Base-by-base conservation (phyloP, 2,888 invertebrate genomes). In the Biston betularia region DNA sequence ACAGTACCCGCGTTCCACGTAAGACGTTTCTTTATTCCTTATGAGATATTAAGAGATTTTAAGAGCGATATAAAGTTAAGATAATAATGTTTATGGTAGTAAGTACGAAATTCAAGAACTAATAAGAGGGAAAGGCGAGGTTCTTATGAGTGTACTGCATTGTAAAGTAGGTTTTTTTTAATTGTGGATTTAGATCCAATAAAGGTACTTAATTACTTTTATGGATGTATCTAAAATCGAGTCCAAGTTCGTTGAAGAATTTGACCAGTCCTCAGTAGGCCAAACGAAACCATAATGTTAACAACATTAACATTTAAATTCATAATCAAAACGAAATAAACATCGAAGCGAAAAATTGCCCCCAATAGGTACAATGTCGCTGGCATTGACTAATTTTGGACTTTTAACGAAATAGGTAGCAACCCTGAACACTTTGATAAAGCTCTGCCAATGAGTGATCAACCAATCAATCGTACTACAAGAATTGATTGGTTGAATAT, bases 271-370 rank as follows among this genome's bases (percentile, higher is more conserved):
- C 54, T 65, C 24, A 70, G 68, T 74, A 72, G 73, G 74, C 68
- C 70, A 71, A 57, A 24, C 59, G 56, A 52, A 69, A 67, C 62
- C 68, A 57, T 68, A 71, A 58, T 66, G 67, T 72, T 70, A 71
- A 68, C 63, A 57, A 64, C 69, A 73, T 75, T 75, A 68, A 70
- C 73, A 73, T 71, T 71, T 70, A 74, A 75, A 75, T 53, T 63
- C 70, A 68, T 69, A 74, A 75, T 75, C 73, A 73, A 75, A 74
- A 75, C 61, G 71, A 74, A 73, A 74, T 72, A 73, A 74, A 72
- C 71, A 70, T 73, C 45, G 65, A 63, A 58, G 60, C 69, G 71
- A 72, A 73, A 74, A 76, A 71, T 69, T 66, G 75, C 70, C 75
- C 75, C 71, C 75, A 66, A 74, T 75, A 24, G 24, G 24, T 24